Evolutionary conservation across 2,797 vertebrate genomes (phyloP), one percentile per base, ranked within the genome.

Genomic region (Syngnathus acus): DNA sequence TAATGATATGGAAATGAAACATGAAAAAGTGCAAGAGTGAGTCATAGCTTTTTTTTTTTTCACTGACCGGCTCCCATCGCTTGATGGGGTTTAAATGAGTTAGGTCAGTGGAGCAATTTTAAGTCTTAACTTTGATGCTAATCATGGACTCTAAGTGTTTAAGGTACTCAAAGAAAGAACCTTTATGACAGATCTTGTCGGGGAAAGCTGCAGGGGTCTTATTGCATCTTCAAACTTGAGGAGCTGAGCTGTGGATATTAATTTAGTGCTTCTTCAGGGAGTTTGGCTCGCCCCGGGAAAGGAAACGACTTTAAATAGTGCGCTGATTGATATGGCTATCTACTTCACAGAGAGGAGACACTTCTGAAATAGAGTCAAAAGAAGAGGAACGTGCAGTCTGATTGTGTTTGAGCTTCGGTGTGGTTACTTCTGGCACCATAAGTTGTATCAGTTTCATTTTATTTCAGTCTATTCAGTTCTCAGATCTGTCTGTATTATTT

Each of bases 1-100:
- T 88, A 89, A 88, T 88, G 79, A 87, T 78, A 89, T 89, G 83
- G 68, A 82, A 90, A 88, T 87, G 77, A 87, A 86, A 88, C 80
- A 84, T 89, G 83, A 78, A 81, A 84, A 84, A 85, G 74, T 74
- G 71, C 76, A 76, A 74, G 68, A 72, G 75, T 73, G 74, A 74
- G 77, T 77, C 75, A 71, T 48, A 78, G 78, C 86, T 82, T 82
- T 65, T 73, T 72, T 64, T 72, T 65, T 66, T 66, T 64, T 50
- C 50, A 65, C 64, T 67, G 75, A 76, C 76, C 64, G 67, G 66
- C 78, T 82, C 72, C 67, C 66, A 72, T 80, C 77, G 43, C 75
- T 72, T 76, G 67, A 65, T 68, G 72, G 60, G 61, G 70, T 73
- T 79, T 69, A 65, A 78, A 73, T 75, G 60, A 70, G 68, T 68